These are phyloP conservation scores for Lanius collurio DNA, from an alignment of 2,113 vertebrate genomes.

Conservation along the genomic window DNA sequence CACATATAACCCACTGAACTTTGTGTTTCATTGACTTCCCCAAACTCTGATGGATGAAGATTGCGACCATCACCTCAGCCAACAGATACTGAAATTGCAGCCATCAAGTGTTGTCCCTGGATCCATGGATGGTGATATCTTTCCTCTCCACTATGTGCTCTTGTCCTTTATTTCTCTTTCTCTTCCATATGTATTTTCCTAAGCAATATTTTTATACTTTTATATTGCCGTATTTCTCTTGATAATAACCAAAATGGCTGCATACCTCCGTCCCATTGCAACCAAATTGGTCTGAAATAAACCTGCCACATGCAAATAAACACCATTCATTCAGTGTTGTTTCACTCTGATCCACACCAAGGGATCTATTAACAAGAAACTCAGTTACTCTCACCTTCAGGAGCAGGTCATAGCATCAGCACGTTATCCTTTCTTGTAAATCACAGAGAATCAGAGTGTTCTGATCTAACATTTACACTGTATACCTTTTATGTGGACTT, in stretches of 20 bases:
- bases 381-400: not conserved
- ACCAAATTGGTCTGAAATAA: not conserved
- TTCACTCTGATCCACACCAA: not conserved
- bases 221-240: not conserved
- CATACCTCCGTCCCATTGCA: not conserved
- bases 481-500: not conserved
- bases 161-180: not conserved
- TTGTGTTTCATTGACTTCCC: not conserved
- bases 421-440: not conserved
- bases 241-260: not conserved
- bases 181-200: not conserved
- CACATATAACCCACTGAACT: rapidly evolving
- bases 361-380: not conserved
- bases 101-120: not conserved
- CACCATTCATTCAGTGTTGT: not conserved
- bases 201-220: not conserved
- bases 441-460: not conserved
- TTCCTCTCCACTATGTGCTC: not conserved
- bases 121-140: not conserved
- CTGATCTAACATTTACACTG: not conserved
- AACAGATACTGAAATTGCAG: not conserved
- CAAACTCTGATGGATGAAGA: not conserved
- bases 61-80: not conserved
- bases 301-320: no score
- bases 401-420: no score